Evolutionary conservation across 2,113 vertebrate genomes (phyloP), one percentile per base, ranked within the genome.

Genomic region (Pristiophorus japonicus): DNA sequence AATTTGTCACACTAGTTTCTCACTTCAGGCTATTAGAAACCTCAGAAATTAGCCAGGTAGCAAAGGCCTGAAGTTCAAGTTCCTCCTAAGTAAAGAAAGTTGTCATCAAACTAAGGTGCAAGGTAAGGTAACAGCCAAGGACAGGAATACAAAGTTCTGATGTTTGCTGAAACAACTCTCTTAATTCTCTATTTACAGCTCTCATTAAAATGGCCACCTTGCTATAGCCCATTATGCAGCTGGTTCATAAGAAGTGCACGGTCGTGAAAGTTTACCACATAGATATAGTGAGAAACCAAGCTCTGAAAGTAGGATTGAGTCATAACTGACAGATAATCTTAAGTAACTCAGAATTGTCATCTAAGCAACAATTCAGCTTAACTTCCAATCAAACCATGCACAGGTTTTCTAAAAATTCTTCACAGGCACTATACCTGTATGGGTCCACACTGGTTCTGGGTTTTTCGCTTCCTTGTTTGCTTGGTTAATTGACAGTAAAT

Each of bases 401-500:
- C 12, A 47, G 8, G 3, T 47, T 92, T 94, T 7, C 11, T 2
- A 66, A 47, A 51, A 70, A 94, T 73, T 94, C 3, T 47, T 95
- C 47, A 7, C 47, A 42, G 18, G 42, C 16, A 81, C 78, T 0
- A 95, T 96, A 99, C 99, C 99, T 99, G 99, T 96, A 99, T 96
- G 1, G 98, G 98, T 96, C 98, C 98, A 47, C 98, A 96, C 22
- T 98, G 98, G 85, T 98, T 98, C 51, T 98, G 98, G 0, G 97
- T 98, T 96, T 99, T 98, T 96, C 98, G 98, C 97, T 97, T 98
- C 96, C 98, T 97, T 30, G 99, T 99, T 97, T 99, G 99, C 96
- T 99, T 99, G 96, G 99, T 98, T 95, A 99, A 98, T 96, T 99
- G 99, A 96, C 99, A 99, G 96, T 98, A 99, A 96, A 99, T 98